Base-by-base conservation (phyloP, 2,113 vertebrate genomes). In the Corvus moneduloides region DNA sequence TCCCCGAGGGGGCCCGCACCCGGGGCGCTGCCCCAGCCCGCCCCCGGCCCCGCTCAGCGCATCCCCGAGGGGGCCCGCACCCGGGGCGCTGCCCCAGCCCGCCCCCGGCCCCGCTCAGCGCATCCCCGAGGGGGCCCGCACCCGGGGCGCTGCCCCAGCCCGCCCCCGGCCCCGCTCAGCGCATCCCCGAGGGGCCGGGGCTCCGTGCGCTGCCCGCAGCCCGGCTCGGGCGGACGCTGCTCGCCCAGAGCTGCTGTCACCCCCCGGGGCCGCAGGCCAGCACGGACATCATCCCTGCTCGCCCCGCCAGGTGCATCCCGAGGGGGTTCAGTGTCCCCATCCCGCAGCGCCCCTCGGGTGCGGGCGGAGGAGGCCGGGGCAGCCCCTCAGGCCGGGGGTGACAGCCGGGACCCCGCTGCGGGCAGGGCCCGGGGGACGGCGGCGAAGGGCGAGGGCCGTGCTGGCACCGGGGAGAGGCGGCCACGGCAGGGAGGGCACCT, bases 231-330 rank as follows among this genome's bases (percentile, higher is more conserved):
- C 9, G 17, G 32, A 3, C 9, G 2, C 66, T 62, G 55, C 37
- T 24, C 52, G 41, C 48, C 0, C 24, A 9, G 44, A 32, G 18
- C 32, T 46, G 41, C 2, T 22, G 56, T 21, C 48, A 27, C 7
- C 5, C 5, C 0, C 67, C 5, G 1, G 22, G 23, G 27, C 78
- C 27, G 27, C 56, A 7, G 28, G 11, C 0, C 2, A 43, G n/a
- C 12, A 4, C n/a, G 18, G 44, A 22, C 56, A 27, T 6, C 11
- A 59, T 5, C 46, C 39, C 46, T 28, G 2, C 16, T 13, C 39
- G 10, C 7, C 1, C 19, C 9, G 5, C 2, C 6, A 4, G 8
- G 14, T 3, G 41, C 61, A 71, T 66, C 71, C 48, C 1, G 9
- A n/a, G 62, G 30, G 2, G 4, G 14, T 3, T 20, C 2, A 3